Base-by-base conservation (phyloP, 2,888 invertebrate genomes). In the Idaea aversata region DNA sequence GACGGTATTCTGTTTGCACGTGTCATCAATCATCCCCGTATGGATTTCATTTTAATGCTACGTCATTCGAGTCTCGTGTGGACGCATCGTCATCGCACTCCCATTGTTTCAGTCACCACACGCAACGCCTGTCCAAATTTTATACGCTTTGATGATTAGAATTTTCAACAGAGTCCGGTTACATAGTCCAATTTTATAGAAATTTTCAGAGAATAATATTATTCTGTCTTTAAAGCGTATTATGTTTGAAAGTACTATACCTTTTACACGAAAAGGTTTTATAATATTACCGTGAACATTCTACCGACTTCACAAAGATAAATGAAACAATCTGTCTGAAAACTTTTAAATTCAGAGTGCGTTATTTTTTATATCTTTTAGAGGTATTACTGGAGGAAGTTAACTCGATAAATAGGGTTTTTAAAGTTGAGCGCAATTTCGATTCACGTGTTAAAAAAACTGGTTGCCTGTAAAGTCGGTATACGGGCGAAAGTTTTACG, bases 11-110 rank as follows among this genome's bases (percentile, higher is more conserved):
- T 90, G 91, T 91, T 90, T 91, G 88, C 87, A 71, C 75, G 78
- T 75, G 84, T 91, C 92, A 92, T 93, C 92, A 92, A 93, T 93
- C 92, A 93, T 86, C 80, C 83, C 80, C 81, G 88, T 89, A 86
- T 91, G 91, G 91, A 90, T 90, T 89, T 90, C 91, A 85, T 91
- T 91, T 91, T 92, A 92, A 91, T 88, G 92, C 91, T 87, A 75
- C 87, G 91, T 91, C 92, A 93, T 88, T 87, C 88, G 82, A 79
- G 91, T 88, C 88, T 91, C 88, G 86, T 82, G 83, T 83, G 86
- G 80, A 78, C 82, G 84, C 85, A 78, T 68, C 75, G 83, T 83
- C 83, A 83, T 77, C 76, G 73, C 72, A 74, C 70, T 77, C 74
- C 77, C 75, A 82, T 85, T 85, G 86, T 85, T 83, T 82, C 73